These are phyloP conservation scores for Leptinotarsa juncta DNA, from an alignment of 2,888 invertebrate species.

Conservation along the genomic window DNA sequence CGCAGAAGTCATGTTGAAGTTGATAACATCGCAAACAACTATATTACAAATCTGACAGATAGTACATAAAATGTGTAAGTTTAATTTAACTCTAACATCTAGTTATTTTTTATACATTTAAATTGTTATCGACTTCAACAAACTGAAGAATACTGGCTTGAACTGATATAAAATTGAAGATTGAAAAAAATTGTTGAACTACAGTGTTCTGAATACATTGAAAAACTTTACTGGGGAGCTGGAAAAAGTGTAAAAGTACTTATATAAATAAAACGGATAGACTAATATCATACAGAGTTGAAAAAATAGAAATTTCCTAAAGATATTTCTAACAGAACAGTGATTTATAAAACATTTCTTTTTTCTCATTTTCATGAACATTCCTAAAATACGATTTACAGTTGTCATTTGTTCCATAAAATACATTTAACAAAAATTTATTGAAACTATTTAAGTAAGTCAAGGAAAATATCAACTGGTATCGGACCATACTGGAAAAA, in stretches of 20 bases:
- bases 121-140: slow-evolving; percentile 9
- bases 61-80: slow-evolving; percentile 16
- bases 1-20: slow-evolving; percentile 13
- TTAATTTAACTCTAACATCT: slow-evolving; percentile 18
- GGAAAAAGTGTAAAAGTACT: slow-evolving; percentile 22
- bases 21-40: slow-evolving; percentile 8
- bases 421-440: slow-evolving; percentile 37
- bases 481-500: slow-evolving; percentile 34
- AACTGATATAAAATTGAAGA: slow-evolving; percentile 4
- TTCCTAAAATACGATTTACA: slow-evolving; percentile 27
- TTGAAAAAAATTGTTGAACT: slow-evolving; percentile 9
- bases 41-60: slow-evolving; percentile 15
- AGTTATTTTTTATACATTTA: slow-evolving; percentile 18
- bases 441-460: slow-evolving; percentile 41
- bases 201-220: slow-evolving; percentile 8
- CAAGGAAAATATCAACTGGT: slow-evolving; percentile 30
- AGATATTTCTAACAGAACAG: slow-evolving; percentile 18
- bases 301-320: slow-evolving; percentile 22
- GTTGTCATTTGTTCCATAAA: slow-evolving; percentile 33
- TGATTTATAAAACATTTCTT: slow-evolving; percentile 14
- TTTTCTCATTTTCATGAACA: slow-evolving; percentile 20
- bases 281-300: slow-evolving; percentile 24
- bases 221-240: slow-evolving; percentile 21
- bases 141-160: slow-evolving; percentile 9
- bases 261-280: slow-evolving; percentile 29